Percentiles rank a stretch among this genome's conserved stretches.
Evolutionary conservation across 1,140 invertebrate genomes (phyloP).

Genomic region (Adelges cooleyi): DNA sequence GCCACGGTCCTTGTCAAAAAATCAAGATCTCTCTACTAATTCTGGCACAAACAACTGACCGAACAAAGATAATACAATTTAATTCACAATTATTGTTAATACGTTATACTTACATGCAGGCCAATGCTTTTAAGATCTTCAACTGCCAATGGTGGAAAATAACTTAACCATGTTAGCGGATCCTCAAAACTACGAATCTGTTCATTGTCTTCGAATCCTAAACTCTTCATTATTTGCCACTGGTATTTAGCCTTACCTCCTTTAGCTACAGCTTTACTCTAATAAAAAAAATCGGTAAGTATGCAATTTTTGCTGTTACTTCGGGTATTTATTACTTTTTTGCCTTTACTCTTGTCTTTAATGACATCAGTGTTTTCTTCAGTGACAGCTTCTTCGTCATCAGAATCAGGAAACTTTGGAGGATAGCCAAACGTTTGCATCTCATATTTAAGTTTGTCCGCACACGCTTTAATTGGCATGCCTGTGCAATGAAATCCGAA

Average conservation of each 20-base stretch:
- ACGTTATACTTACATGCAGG: constrained; percentile 56
- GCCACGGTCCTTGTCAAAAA: too few relatives aligned
- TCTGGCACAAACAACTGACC: too few relatives aligned
- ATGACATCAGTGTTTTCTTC: constrained; percentile 47
- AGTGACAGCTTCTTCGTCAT: constrained; percentile 37
- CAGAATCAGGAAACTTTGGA: constrained; percentile 70
- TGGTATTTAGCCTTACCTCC: constrained; percentile 81
- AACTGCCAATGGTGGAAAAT: constrained; percentile 86
- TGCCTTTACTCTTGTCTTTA: constrained; percentile 94
- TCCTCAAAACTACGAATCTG: constrained; percentile 92
- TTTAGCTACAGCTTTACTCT: constrained; percentile 95
- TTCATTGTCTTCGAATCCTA: constrained; percentile 69
- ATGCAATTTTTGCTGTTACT: not conserved
- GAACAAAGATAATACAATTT: too few relatives aligned
- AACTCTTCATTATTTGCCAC: constrained; percentile 96
- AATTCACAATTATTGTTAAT: not conserved
- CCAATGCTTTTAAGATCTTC: constrained; percentile 81
- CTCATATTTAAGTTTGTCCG: constrained; percentile 93
- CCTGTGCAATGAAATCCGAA: constrained; percentile 99
- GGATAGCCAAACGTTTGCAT: constrained; percentile 86
- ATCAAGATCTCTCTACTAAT: too few relatives aligned
- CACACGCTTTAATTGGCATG: constrained; percentile 93
- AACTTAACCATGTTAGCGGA: constrained; percentile 82
- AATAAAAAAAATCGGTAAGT: constrained; percentile 33
- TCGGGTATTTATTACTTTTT: constrained; percentile 55